These are phyloP conservation scores for Scolanthus callimorphus DNA, from an alignment of 92 coral and sea anemone genomes.

Conservation along the genomic window DNA sequence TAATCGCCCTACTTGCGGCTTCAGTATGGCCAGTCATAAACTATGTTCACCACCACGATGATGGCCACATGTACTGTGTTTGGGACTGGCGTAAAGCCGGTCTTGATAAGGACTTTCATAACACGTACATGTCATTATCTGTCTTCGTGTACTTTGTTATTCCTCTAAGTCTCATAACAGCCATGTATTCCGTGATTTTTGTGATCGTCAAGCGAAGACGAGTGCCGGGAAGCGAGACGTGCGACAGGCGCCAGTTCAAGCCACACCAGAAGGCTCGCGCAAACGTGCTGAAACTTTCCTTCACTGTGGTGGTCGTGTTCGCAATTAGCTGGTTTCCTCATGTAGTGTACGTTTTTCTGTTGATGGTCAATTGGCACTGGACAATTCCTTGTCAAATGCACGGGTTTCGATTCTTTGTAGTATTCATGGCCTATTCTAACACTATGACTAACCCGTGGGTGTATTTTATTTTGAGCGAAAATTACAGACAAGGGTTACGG, in stretches of 20 bases:
- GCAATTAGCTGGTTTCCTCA: conserved; percentile 27
- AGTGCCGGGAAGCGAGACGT: conserved; percentile 20
- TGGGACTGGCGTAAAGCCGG: conserved; percentile 28
- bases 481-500: conserved; percentile 25
- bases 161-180: conserved; percentile 14
- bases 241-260: conserved; percentile 24
- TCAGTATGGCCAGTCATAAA: background rate
- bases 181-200: conserved; percentile 21
- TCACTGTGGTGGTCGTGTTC: conserved; percentile 18
- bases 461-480: conserved; percentile 27
- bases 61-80: conserved; percentile 3
- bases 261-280: conserved; percentile 30
- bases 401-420: conserved; percentile 13
- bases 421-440: conserved; percentile 25
- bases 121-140: conserved; percentile 16
- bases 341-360: conserved; percentile 5
- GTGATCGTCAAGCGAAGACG: conserved; percentile 17
- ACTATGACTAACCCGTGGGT: conserved; percentile 34
- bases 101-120: background rate
- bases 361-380: conserved; percentile 34
- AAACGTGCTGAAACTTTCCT: conserved; percentile 23
- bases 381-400: conserved; percentile 14
- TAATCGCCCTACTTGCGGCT: conserved; percentile 9
- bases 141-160: conserved; percentile 5
- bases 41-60: background rate